Percentiles rank a stretch among this genome's conserved stretches.
phyloP scores from a whole-genome alignment of 2,888 invertebrate genomes.

The Agrilus biguttatus region DNA sequence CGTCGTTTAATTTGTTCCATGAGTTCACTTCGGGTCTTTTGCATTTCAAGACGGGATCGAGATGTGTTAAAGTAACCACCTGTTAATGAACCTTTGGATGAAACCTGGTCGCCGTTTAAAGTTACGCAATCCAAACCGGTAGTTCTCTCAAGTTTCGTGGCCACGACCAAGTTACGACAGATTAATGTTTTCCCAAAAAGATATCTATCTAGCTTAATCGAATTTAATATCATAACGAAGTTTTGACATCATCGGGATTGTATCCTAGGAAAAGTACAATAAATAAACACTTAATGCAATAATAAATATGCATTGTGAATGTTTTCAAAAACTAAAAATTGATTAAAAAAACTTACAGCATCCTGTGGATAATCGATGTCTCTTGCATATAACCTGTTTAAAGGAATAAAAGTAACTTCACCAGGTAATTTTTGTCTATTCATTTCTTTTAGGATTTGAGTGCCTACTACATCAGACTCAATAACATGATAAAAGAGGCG shows the following conservation, averaged over 20 bases:
- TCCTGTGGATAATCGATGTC: conserved; percentile 55
- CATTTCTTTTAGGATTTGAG: conserved; percentile 95
- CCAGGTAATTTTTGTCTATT: conserved; percentile 91
- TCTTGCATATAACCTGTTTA: conserved; percentile 76
- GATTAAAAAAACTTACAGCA: conserved; percentile 29
- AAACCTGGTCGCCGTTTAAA: conserved; percentile 89
- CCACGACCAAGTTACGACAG: conserved; percentile 91
- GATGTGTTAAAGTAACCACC: conserved; percentile 98
- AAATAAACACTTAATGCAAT: not conserved
- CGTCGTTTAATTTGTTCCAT: conserved; percentile 65
- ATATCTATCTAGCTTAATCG: conserved; percentile 86
- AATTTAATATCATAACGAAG: conserved; percentile 77
- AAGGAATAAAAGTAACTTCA: conserved; percentile 97
- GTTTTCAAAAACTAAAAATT: not conserved
- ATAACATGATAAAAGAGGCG: conserved; percentile 97
- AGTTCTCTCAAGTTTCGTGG: conserved; percentile 86
- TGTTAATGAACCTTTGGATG: conserved; percentile 92
- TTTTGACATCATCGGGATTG: conserved; percentile 95
- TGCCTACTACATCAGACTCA: conserved; percentile 92
- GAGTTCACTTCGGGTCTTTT: conserved; percentile 78
- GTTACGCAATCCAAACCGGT: conserved; percentile 98
- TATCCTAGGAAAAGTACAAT: conserved; percentile 57
- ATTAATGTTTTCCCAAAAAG: conserved; percentile 98
- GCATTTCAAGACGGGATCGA: conserved; percentile 84
- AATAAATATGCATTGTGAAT: not conserved